Conservation (phyloP, 2,797 vertebrate genomes). For the Arnoldichthys spilopterus region DNA sequence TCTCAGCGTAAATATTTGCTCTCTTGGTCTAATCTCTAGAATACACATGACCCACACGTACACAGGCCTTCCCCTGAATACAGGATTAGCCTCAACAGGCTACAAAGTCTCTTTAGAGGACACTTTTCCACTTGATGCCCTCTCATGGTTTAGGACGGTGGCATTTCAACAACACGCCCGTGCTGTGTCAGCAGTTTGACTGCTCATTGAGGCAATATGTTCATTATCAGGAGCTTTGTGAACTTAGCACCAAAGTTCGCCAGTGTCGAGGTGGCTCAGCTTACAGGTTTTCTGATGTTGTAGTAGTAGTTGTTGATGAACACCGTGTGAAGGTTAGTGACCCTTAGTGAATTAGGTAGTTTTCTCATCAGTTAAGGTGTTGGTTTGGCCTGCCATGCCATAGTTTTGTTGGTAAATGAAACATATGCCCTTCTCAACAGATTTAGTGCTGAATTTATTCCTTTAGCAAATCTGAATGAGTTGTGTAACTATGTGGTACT, state of each 20-base stretch:
- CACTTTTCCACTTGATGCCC: not conserved
- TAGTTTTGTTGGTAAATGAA: too few relatives aligned
- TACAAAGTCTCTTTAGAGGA: slow-evolving; percentile 41
- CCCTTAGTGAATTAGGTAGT: too few relatives aligned
- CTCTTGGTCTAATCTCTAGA: slow-evolving; percentile 44
- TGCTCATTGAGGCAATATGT: not conserved
- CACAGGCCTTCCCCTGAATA: slow-evolving; percentile 26
- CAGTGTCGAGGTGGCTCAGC: not conserved
- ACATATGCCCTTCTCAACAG: too few relatives aligned
- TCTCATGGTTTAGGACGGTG: slow-evolving; percentile 8
- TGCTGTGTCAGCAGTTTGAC: not conserved
- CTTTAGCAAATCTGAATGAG: too few relatives aligned
- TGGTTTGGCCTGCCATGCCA: too few relatives aligned
- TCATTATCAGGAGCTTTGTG: not conserved
- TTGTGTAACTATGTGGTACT: too few relatives aligned
- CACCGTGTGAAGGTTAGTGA: too few relatives aligned
- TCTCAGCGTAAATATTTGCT: slow-evolving; percentile 43
- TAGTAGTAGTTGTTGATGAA: too few relatives aligned
- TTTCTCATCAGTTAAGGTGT: too few relatives aligned
- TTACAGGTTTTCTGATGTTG: not conserved
- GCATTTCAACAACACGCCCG: not conserved
- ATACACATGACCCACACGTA: slow-evolving; percentile 28
- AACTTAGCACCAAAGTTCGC: not conserved
- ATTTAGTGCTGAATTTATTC: too few relatives aligned
- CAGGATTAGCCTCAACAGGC: slow-evolving; percentile 33